Evolutionary conservation across 1,140 invertebrate genomes (phyloP).

Genomic region (Panagrolaimus sp.): DNA sequence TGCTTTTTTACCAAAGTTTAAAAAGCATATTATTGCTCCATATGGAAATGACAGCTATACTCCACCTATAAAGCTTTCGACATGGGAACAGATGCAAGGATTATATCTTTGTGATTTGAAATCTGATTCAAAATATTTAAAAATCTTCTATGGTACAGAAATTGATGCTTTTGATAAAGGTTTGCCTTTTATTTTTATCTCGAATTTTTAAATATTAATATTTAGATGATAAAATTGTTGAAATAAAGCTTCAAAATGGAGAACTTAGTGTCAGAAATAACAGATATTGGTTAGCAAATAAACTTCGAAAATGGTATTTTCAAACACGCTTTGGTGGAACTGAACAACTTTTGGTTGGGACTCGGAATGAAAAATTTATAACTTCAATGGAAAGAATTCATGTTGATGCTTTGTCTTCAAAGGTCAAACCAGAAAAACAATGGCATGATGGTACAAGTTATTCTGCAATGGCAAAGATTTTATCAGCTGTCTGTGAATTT

Average conservation of each 20-base stretch:
- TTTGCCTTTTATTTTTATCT: background rate
- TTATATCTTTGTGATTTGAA: too few species aligned
- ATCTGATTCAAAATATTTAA: background rate
- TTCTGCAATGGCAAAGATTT: too few species aligned
- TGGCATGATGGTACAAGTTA: background rate
- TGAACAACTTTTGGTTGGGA: background rate
- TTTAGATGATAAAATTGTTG: background rate
- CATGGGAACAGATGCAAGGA: too few species aligned
- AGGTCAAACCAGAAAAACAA: background rate
- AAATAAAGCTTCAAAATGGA: too few species aligned
- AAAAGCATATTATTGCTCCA: too few species aligned
- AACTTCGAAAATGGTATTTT: background rate
- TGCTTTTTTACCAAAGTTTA: too few species aligned
- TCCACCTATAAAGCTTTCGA: too few species aligned
- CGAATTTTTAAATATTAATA: background rate
- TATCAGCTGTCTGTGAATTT: too few species aligned
- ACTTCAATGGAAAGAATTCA: background rate
- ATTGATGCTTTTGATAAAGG: conserved; percentile 8
- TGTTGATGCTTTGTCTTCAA: background rate
- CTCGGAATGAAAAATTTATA: background rate
- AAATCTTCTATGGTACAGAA: background rate
- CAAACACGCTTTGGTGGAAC: background rate
- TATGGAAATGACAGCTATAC: too few species aligned
- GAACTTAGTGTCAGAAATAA: too few species aligned
- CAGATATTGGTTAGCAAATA: too few species aligned